Percentiles rank a stretch among this genome's conserved stretches.
phyloP scores from a whole-genome alignment of 2,888 invertebrate genomes.

The Pyrrhia umbra region DNA sequence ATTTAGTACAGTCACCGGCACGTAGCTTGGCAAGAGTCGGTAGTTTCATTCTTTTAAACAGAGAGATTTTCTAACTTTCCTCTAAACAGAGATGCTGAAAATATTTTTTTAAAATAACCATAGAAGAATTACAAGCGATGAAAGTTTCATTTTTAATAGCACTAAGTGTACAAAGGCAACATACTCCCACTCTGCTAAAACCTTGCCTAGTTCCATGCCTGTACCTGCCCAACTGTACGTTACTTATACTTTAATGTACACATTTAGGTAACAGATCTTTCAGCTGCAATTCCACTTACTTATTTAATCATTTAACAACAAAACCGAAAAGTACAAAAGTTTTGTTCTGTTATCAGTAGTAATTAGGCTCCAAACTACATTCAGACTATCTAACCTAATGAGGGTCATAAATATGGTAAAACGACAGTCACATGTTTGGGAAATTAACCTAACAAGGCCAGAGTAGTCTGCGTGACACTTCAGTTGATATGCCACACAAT shows the following conservation, averaged over 20 bases:
- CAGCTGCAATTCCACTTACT: background rate
- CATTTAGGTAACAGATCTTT: no score
- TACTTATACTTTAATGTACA: background rate
- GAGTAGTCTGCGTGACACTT: constrained; percentile 12
- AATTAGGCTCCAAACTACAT: constrained; percentile 15
- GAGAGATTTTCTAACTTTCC: no score
- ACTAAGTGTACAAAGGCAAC: no score
- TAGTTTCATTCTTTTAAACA: no score
- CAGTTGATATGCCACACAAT: background rate
- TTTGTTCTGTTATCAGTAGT: constrained; percentile 22
- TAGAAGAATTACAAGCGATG: no score
- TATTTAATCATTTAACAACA: constrained; percentile 1
- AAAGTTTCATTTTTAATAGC: no score
- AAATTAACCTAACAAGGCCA: constrained; percentile 36
- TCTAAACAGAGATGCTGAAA: no score
- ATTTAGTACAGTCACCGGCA: background rate
- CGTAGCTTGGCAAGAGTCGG: no score
- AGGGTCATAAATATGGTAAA: constrained; percentile 34
- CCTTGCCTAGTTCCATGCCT: no score
- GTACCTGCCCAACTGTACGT: no score
- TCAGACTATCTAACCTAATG: constrained; percentile 32
- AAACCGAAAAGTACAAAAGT: background rate
- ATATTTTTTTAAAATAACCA: no score
- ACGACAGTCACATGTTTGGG: constrained; percentile 20
- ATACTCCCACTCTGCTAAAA: no score